Conservation (phyloP, 1,140 invertebrate species). For the Zaprionus tsacasi region DNA sequence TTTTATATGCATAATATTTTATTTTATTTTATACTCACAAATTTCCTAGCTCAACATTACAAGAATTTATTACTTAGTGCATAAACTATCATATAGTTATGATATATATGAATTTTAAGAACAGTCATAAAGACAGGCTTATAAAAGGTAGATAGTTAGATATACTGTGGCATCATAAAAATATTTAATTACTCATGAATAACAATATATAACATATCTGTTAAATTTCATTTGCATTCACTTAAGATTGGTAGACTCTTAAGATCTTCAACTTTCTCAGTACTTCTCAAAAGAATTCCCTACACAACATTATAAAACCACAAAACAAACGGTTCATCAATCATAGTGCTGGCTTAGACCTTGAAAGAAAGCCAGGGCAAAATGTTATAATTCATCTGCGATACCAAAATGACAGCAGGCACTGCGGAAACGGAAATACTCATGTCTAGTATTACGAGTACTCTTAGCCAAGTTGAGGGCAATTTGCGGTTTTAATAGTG, state of each 20-base stretch:
- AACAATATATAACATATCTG: not conserved
- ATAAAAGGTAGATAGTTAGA: slow-evolving; percentile 2
- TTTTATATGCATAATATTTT: too few species aligned
- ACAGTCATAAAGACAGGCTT: not conserved
- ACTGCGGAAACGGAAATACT: slow-evolving; percentile 69
- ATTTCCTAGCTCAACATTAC: too few species aligned
- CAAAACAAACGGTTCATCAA: slow-evolving; percentile 31
- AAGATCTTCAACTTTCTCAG: not conserved
- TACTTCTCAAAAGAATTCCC: slow-evolving; percentile 19
- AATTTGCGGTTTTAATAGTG: slow-evolving; percentile 75
- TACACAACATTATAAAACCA: slow-evolving; percentile 25
- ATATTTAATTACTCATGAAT: slow-evolving; percentile 3
- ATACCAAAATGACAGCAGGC: slow-evolving; percentile 27
- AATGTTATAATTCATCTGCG: slow-evolving; percentile 56
- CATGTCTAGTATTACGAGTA: not conserved
- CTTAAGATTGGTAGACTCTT: not conserved
- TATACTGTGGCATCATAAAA: slow-evolving; percentile 3
- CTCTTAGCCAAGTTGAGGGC: slow-evolving; percentile 70
- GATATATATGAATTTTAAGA: not conserved
- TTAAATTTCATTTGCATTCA: slow-evolving; percentile 3
- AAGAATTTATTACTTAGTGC: not conserved
- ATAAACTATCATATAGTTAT: not conserved
- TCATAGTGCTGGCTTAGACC: slow-evolving; percentile 3
- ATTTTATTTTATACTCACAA: too few species aligned
- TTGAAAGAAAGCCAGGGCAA: slow-evolving; percentile 11